phyloP scores from a whole-genome alignment of 2,888 invertebrate species.

The Cepaea hortensis region DNA sequence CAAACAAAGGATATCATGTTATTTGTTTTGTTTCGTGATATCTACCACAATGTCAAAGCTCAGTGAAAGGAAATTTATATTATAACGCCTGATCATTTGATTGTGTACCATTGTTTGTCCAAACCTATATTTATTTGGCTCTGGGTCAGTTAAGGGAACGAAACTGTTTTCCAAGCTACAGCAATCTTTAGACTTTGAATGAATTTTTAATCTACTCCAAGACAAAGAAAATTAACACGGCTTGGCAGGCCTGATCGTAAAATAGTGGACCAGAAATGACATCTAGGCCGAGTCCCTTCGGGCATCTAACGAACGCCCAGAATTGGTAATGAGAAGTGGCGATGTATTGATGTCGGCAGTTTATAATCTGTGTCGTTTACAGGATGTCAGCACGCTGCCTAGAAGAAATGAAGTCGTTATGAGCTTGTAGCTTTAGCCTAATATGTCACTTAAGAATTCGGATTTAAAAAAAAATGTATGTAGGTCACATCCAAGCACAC shows the following conservation, averaged over 20 bases:
- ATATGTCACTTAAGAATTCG: background rate
- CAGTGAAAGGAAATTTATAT: no score
- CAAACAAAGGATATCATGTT: no score
- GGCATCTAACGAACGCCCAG: constrained; percentile 16
- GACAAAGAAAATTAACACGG: background rate
- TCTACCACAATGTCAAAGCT: no score
- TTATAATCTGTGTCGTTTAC: constrained; percentile 8
- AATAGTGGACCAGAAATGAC: constrained; percentile 4
- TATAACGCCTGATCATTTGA: no score
- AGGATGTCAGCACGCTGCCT: background rate
- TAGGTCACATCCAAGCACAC: no score
- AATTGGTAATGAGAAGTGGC: background rate
- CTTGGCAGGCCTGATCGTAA: background rate
- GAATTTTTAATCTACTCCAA: background rate
- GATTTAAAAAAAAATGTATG: no score
- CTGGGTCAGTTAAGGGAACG: no score
- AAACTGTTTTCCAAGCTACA: no score
- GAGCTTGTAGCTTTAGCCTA: background rate
- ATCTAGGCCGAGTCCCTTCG: background rate
- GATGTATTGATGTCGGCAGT: constrained; percentile 18
- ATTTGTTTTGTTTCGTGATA: no score
- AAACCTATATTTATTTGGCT: no score
- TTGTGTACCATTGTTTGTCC: no score
- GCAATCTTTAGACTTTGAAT: no score
- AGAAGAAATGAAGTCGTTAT: constrained; percentile 25